Evolutionary conservation across 2,888 invertebrate genomes (phyloP).

Genomic region (Suillia variegata): DNA sequence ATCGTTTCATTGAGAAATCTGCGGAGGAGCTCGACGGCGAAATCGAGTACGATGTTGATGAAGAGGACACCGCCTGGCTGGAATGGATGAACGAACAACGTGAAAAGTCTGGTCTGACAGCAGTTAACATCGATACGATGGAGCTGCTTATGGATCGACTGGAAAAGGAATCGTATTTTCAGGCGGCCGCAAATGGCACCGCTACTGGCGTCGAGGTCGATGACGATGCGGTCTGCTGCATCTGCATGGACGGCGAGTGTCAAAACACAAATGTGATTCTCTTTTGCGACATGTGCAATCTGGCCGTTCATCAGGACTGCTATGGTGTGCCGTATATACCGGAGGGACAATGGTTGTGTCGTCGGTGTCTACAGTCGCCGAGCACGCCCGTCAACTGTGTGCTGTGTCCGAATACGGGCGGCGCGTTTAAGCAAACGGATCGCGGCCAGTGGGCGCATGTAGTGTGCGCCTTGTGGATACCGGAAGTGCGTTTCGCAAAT

Average conservation of each 20-base stretch:
- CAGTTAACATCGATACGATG: constrained; percentile 86
- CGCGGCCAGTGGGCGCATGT: constrained; percentile 97
- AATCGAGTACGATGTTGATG: constrained; percentile 96
- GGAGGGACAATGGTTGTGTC: constrained; percentile 97
- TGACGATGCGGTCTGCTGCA: constrained; percentile 98
- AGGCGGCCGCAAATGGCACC: constrained; percentile 73
- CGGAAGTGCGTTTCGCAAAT: constrained; percentile 97
- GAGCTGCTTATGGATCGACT: constrained; percentile 97
- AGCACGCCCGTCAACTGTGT: constrained; percentile 95
- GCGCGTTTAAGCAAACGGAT: constrained; percentile 98
- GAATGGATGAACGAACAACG: constrained; percentile 85
- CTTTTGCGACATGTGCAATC: constrained; percentile 99
- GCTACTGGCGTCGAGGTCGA: constrained; percentile 82
- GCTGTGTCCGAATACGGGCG: constrained; percentile 97
- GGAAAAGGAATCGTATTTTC: constrained; percentile 97
- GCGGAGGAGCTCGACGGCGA: constrained; percentile 93
- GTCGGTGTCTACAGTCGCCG: constrained; percentile 94
- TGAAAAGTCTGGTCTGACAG: constrained; percentile 71
- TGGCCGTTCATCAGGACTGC: constrained; percentile 98
- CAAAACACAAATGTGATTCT: constrained; percentile 98
- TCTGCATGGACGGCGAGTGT: constrained; percentile 98
- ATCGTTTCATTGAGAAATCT: constrained; percentile 92
- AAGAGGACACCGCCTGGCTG: constrained; percentile 96
- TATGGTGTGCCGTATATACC: constrained; percentile 95
- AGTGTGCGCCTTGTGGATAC: constrained; percentile 98